Evolutionary conservation across 2,797 vertebrate species (phyloP).

Genomic region (Acanthurus leucopareius): DNA sequence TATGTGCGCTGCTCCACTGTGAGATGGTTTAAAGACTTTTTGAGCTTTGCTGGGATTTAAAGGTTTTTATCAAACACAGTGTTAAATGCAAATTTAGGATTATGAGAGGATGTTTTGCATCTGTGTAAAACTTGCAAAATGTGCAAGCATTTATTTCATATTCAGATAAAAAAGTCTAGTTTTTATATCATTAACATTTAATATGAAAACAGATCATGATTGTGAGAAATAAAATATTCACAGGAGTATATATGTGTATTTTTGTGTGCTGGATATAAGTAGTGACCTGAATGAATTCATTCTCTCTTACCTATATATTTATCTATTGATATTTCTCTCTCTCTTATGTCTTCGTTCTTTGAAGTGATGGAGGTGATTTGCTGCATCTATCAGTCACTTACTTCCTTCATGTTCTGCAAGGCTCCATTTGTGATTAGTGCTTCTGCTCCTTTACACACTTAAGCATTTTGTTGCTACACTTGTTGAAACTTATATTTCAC

Average conservation of each 20-base stretch:
- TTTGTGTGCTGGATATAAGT: not conserved
- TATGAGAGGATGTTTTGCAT: conserved; percentile 28
- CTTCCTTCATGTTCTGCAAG: conserved; percentile 11
- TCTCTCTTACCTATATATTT: too few relatives aligned
- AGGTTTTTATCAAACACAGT: conserved; percentile 30
- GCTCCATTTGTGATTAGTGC: conserved; percentile 10
- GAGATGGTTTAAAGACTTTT: conserved; percentile 34
- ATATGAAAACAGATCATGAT: not conserved
- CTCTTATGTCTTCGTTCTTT: too few relatives aligned
- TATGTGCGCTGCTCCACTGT: conserved; percentile 21
- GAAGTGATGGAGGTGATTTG: too few relatives aligned
- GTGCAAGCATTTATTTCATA: not conserved
- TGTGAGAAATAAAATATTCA: not conserved
- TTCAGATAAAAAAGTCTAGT: not conserved
- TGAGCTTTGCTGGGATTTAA: conserved; percentile 43
- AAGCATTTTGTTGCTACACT: conserved; percentile 7
- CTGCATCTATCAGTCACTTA: not conserved
- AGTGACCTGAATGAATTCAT: not conserved
- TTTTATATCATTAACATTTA: not conserved
- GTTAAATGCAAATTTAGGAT: conserved; percentile 55
- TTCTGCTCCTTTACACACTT: conserved; percentile 11
- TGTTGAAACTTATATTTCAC: too few relatives aligned
- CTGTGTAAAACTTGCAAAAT: not conserved
- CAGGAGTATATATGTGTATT: not conserved
- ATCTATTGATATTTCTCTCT: too few relatives aligned